Conservation (phyloP, 1,140 invertebrate species). For the Sarcophaga bullata region DNA sequence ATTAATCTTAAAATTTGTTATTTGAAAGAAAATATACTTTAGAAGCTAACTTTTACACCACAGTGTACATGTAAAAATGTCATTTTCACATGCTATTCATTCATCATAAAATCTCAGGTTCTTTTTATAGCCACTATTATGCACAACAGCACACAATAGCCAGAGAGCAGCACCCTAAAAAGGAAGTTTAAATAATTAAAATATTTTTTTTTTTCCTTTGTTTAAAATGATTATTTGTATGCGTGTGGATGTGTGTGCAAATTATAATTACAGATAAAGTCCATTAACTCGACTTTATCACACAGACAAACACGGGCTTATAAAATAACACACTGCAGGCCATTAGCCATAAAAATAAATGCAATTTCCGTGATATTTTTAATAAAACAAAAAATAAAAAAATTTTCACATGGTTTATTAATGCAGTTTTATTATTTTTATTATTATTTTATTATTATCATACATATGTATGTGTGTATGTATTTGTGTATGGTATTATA, state of each 20-base stretch:
- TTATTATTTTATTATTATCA: not conserved
- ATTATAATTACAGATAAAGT: constrained; percentile 15
- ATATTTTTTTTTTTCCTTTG: too few species aligned
- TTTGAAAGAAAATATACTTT: too few species aligned
- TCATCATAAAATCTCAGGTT: too few species aligned
- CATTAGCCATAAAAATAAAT: not conserved
- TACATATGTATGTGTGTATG: not conserved
- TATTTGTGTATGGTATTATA: too few species aligned
- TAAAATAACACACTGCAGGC: not conserved
- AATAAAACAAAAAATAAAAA: not conserved
- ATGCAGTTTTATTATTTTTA: constrained; percentile 3
- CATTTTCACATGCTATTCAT: too few species aligned
- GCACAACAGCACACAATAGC: too few species aligned
- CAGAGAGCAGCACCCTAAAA: not conserved
- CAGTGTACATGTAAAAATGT: too few species aligned
- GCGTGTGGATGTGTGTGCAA: not conserved
- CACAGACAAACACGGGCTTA: not conserved
- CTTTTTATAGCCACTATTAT: too few species aligned
- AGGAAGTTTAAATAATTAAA: constrained; percentile 15
- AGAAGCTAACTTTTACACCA: too few species aligned
- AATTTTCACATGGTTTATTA: constrained; percentile 8
- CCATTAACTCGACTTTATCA: not conserved
- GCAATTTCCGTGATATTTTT: constrained; percentile 8
- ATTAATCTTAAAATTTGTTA: too few species aligned
- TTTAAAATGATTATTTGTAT: not conserved